phyloP scores from a whole-genome alignment of 2,113 vertebrate species.

The Mormoops blainvillei region DNA sequence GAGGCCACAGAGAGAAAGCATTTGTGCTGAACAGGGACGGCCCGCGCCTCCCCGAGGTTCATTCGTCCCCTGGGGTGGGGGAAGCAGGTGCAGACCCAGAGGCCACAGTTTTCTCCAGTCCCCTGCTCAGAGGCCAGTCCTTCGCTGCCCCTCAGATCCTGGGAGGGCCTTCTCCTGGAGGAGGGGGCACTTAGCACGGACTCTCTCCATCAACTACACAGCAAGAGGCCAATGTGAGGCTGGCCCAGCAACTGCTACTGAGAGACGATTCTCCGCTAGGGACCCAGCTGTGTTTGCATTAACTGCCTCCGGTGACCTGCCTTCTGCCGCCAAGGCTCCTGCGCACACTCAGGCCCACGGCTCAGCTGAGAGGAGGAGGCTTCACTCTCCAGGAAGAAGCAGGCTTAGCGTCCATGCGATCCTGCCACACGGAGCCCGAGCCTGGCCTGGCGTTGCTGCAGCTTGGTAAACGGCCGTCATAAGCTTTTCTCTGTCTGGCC shows the following conservation, averaged over 20 bases:
- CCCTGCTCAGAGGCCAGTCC: neutral
- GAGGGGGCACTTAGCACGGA: neutral
- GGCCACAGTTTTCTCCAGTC: neutral
- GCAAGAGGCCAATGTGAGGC: neutral
- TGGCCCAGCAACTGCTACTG: neutral
- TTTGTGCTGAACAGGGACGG: neutral
- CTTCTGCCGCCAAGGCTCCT: neutral
- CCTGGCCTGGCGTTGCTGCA: constrained; percentile 11
- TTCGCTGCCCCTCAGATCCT: neutral
- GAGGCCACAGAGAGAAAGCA: neutral
- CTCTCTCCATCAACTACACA: neutral
- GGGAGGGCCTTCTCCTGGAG: neutral
- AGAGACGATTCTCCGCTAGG: constrained; percentile 31
- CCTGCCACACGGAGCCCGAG: constrained; percentile 47
- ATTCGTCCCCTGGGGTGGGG: neutral
- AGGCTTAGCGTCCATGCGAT: constrained; percentile 47
- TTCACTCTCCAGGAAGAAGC: constrained; percentile 59
- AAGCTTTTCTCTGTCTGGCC: neutral
- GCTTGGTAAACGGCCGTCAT: neutral
- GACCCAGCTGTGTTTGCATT: neutral
- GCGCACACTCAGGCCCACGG: fast-evolving
- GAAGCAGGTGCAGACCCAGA: neutral
- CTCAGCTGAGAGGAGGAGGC: neutral
- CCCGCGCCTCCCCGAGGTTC: neutral
- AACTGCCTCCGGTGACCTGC: constrained; percentile 10